A percentile compares a stretch with the other conserved stretches of the same genome.
These are phyloP conservation scores for Muscicapa striata DNA, from an alignment of 2,797 vertebrate genomes.

Conservation along the genomic window DNA sequence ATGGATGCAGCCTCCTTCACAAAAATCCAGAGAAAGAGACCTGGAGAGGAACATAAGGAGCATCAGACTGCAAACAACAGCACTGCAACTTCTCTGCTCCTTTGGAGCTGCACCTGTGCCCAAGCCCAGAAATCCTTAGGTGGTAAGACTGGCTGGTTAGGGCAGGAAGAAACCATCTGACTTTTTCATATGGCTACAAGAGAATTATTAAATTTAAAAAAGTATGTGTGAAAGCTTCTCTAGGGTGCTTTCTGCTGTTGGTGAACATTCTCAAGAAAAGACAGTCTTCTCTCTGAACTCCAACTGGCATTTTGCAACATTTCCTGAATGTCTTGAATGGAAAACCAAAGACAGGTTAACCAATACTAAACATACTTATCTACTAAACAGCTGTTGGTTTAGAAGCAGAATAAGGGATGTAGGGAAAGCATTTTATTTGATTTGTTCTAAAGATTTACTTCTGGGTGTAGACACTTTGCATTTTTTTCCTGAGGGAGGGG, in stretches of 20 bases:
- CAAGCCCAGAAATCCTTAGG: neutral
- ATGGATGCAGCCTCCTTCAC: neutral
- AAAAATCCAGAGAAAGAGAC: neutral
- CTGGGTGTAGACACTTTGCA: neutral
- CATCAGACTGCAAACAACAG: neutral
- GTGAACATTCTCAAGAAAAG: neutral
- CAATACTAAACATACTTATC: neutral
- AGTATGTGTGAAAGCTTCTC: accelerated
- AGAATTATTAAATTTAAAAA: neutral
- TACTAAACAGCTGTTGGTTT: neutral
- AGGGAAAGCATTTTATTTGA: neutral
- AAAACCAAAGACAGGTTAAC: neutral
- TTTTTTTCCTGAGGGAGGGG: neutral
- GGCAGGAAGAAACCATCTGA: neutral
- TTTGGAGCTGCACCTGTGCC: neutral
- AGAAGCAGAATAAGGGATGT: neutral
- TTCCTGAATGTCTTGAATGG: neutral
- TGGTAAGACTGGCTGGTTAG: neutral
- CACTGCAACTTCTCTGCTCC: neutral
- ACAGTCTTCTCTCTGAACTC: neutral
- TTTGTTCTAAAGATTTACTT: conserved; percentile 20
- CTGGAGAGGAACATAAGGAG: neutral
- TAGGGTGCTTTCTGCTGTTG: neutral
- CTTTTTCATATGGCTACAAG: neutral
- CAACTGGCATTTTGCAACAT: neutral